Base-by-base conservation (phyloP, 2,888 invertebrate species). In the Tinea trinotella region DNA sequence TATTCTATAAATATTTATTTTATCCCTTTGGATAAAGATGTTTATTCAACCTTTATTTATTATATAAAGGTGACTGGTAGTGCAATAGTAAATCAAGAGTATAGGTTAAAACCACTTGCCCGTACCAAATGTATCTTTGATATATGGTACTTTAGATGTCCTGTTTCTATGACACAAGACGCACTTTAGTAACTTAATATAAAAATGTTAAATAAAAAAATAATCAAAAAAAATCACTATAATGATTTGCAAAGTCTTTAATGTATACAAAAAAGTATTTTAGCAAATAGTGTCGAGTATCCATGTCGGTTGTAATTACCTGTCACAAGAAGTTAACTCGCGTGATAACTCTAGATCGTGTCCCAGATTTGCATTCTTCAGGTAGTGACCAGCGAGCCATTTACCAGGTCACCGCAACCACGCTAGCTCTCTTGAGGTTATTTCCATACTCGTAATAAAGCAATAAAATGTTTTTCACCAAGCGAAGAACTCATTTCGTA, bases 381-480 rank as follows among this genome's bases (percentile, higher is more conserved):
- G 46, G 3, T 19, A 19, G 15, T 19, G 46, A 19, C 46, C 46
- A 19, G 46, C 46, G 40, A 40, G n/a, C 46, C 46, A 24, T 20
- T 64, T 62, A 67, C 62, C 67, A 69, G 71, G 66, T 70, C 66
- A 64, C 59, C 61, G 62, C 62, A 64, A 64, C 69, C 66, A 35
- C 50, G 50, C 50, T 3, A 50, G 50, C 50, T 18, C 12, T 50
- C 24, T 50, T 50, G 50, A 50, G 18, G 50, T 59, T 50, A 69
- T 74, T 74, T 69, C 68, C 68, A 73, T 70, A 61, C 65, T 66
- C 64, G 61, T 74, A 69, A 69, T 74, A 71, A 70, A 69, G 65
- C 63, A 67, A 70, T 70, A 65, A 66, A 65, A 67, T 67, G 62
- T 65, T 67, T 69, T 67, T 62, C 60, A 57, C 61, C 56, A 56